Percentiles rank a stretch among this genome's conserved stretches.
Conservation (phyloP, 2,888 invertebrate species). For the Camptogramma bilineatum region DNA sequence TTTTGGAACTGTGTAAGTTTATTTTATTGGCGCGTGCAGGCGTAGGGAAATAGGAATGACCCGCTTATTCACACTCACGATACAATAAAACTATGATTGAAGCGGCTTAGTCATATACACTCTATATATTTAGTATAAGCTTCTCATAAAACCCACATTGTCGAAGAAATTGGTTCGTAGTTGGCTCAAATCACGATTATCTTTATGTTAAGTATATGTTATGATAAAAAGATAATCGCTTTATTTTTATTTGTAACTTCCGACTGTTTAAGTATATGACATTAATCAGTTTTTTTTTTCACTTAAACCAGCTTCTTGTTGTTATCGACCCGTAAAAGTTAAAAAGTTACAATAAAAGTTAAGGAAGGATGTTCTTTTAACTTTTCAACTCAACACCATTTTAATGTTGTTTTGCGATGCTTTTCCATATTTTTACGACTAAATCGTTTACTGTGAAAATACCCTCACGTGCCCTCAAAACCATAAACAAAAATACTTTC, state of each 20-base stretch:
- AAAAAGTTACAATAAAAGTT: not conserved
- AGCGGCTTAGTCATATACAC: not conserved
- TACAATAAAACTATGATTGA: constrained; percentile 12
- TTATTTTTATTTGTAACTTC: too few species aligned
- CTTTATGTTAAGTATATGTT: too few species aligned
- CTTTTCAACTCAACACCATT: constrained; percentile 2
- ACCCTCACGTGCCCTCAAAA: constrained; percentile 25
- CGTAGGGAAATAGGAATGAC: constrained; percentile 20
- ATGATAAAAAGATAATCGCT: too few species aligned
- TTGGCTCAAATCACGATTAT: too few species aligned
- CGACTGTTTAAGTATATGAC: too few species aligned
- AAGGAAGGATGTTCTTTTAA: not conserved
- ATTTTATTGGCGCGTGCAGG: constrained; percentile 34
- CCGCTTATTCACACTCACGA: constrained; percentile 22
- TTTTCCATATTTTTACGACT: constrained; percentile 16
- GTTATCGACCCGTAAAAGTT: not conserved
- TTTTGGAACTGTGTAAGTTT: constrained; percentile 37
- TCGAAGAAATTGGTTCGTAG: not conserved
- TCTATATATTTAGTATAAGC: not conserved
- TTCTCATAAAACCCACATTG: not conserved
- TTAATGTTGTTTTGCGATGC: constrained; percentile 7
- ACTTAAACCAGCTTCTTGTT: not conserved
- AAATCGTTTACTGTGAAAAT: constrained; percentile 26
- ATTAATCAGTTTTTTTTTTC: too few species aligned
- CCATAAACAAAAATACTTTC: constrained; percentile 36